Conservation (phyloP, 2,888 invertebrate species). For the Tipula lateralis region DNA sequence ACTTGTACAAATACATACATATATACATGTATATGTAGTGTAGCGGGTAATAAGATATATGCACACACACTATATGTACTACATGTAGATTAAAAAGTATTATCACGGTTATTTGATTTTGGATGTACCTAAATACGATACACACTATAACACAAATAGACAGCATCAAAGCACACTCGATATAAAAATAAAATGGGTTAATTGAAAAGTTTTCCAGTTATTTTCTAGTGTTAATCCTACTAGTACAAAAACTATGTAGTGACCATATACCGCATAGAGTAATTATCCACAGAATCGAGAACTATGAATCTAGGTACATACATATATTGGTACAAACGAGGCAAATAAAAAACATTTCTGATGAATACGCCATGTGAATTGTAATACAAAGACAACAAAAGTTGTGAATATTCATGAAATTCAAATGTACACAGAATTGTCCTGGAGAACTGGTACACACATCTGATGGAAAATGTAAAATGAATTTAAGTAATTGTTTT, state of each 20-base stretch:
- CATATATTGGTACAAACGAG: not conserved
- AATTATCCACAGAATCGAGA: not conserved
- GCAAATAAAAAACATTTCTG: not conserved
- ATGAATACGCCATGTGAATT: not conserved
- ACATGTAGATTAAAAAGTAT: not conserved
- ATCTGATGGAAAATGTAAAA: not conserved
- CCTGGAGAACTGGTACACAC: not conserved
- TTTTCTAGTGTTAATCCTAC: not conserved
- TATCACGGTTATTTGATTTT: slow-evolving; percentile 24
- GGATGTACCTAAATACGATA: not conserved
- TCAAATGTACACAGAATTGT: not conserved
- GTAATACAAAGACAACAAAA: not conserved
- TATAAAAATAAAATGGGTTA: not conserved
- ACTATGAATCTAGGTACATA: not conserved
- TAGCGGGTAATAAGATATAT: not conserved
- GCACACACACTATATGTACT: not conserved
- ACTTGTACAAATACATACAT: not conserved
- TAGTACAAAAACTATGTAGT: not conserved
- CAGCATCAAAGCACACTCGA: not conserved
- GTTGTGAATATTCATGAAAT: not conserved
- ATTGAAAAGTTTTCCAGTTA: not conserved
- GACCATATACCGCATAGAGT: not conserved
- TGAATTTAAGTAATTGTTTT: not conserved
- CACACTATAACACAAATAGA: too few species aligned
- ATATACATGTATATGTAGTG: not conserved